Evolutionary conservation across 2,797 vertebrate genomes (phyloP).

Genomic region (Leuciscus waleckii): DNA sequence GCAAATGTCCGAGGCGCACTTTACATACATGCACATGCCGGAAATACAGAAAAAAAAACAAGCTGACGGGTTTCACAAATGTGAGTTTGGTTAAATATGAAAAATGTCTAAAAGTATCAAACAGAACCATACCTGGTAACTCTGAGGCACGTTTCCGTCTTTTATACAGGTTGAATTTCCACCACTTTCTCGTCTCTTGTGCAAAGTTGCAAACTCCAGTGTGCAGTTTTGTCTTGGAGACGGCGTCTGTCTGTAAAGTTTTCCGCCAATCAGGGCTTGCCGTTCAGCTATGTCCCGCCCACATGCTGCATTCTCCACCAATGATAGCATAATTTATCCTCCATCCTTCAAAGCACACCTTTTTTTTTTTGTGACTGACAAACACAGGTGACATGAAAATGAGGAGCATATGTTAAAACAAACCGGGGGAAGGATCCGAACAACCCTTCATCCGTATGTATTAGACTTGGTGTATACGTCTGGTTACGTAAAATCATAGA

Average conservation of each 20-base stretch:
- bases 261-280: conserved; percentile 66
- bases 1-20: conserved; percentile 14
- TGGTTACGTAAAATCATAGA: neutral
- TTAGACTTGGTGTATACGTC: neutral
- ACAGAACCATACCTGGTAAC: conserved; percentile 32
- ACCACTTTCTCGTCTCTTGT: conserved; percentile 5
- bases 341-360: neutral
- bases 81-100: neutral
- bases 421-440: neutral
- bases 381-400: conserved; percentile 59
- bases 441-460: neutral
- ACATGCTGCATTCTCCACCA: conserved; percentile 56
- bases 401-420: neutral
- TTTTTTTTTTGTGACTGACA: conserved; percentile 69
- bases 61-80: neutral
- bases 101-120: neutral
- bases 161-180: neutral
- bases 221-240: conserved; percentile 1
- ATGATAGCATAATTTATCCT: conserved; percentile 51
- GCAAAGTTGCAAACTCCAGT: conserved; percentile 18
- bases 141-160: conserved; percentile 2
- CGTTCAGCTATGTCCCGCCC: conserved; percentile 59
- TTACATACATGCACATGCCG: conserved; percentile 25
- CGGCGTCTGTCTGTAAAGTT: neutral
- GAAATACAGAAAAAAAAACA: conserved; percentile 25